Base-by-base conservation (phyloP, 1,140 invertebrate genomes). In the Leptinotarsa lineolata region DNA sequence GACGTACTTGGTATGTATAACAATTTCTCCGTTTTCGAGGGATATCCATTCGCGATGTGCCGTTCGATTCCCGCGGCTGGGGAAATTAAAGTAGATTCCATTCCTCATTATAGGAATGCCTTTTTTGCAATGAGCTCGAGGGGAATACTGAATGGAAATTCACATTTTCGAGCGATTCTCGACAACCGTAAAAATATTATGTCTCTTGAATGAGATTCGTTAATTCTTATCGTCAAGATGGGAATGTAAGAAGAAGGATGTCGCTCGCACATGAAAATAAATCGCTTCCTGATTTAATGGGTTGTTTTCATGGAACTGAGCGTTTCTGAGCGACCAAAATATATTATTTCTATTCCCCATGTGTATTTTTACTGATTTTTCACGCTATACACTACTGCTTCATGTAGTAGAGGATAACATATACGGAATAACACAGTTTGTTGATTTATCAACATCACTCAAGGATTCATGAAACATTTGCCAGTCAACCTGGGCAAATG, bases 1-100 rank as follows among this genome's bases (percentile, higher is more conserved):
- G 48, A 18, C 48, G 48, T 54, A 54, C 48, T 54, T 54, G 48
- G 48, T 54, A 54, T 54, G 48, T 54, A 54, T 54, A 16, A 54
- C 48, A 54, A 54, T 15, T 54, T 54, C 48, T 3, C 6, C 48
- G 48, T 54, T 11, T 39, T 39, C 30, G 2, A 39, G 30, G 30
- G 8, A 18, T 16, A 54, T 54, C 4, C 48, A 54, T 54, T 18
- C n/a, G 2, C 48, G 16, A 54, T 16, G 4, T 54, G 4, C 16
- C 15, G n/a, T 54, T 54, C n/a, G 48, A 54, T 54, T 15, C 48
- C 16, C 48, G 48, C n/a, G 16, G 48, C 48, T 54, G 48, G 48
- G 48, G 48, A 54, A 54, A 54, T 54, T 54, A 54, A 18, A 18
- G 48, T 54, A 54, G 48, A 54, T 54, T 16, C n/a, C 48, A 54